Evolutionary conservation across 2,113 vertebrate species (phyloP).

Genomic region (Hepsetus odoe): DNA sequence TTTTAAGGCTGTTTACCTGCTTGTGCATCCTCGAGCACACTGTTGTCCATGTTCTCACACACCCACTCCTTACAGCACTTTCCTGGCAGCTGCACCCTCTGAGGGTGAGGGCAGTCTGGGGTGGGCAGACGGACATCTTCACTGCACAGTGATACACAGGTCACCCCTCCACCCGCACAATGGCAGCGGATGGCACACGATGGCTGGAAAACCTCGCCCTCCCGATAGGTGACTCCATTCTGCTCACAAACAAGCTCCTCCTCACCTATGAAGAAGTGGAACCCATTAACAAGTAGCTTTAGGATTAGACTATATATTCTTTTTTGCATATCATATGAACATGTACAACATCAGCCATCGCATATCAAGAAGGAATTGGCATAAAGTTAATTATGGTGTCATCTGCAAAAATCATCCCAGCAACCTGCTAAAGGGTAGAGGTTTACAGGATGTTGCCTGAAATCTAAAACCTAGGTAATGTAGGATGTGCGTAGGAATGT

Average conservation of each 20-base stretch:
- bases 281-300: background rate
- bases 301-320: background rate
- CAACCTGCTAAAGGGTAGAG: too few relatives aligned
- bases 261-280: conserved; percentile 70
- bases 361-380: too few relatives aligned
- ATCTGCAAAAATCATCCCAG: too few relatives aligned
- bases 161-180: conserved; percentile 84
- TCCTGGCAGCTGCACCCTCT: conserved; percentile 77
- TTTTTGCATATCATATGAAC: background rate
- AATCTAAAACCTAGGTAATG: too few relatives aligned
- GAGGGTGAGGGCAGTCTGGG: conserved; percentile 85
- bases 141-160: conserved; percentile 82
- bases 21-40: conserved; percentile 69
- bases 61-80: conserved; percentile 94
- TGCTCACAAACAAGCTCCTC: conserved; percentile 82
- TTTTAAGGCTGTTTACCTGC: conserved; percentile 69
- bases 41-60: conserved; percentile 80
- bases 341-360: too few relatives aligned
- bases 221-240: conserved; percentile 81
- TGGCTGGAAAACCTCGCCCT: conserved; percentile 89
- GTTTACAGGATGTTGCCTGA: too few relatives aligned
- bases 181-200: conserved; percentile 84
- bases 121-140: conserved; percentile 79
- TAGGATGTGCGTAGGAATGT: too few relatives aligned
- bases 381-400: too few relatives aligned